Conservation (phyloP, 2,888 invertebrate species). For the Euphydryas editha region DNA sequence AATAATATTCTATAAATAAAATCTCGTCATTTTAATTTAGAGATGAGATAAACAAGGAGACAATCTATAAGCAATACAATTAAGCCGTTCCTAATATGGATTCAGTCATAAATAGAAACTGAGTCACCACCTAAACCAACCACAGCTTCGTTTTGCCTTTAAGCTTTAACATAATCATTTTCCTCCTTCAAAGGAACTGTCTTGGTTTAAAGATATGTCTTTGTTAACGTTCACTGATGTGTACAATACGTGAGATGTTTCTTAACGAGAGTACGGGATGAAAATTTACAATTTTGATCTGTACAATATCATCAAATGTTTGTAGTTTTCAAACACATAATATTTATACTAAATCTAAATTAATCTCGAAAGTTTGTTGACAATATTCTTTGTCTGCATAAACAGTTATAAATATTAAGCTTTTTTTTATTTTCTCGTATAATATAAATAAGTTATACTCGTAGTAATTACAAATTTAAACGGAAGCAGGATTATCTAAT, state of each 20-base stretch:
- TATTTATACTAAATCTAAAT: no score
- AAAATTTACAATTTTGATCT: background rate
- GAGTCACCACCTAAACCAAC: slow-evolving; percentile 20
- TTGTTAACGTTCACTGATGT: slow-evolving; percentile 30
- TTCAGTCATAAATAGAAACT: slow-evolving; percentile 24
- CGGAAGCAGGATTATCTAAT: no score
- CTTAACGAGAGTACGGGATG: background rate
- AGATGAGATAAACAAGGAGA: slow-evolving; percentile 1
- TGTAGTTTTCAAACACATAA: background rate
- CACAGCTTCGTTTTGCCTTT: slow-evolving; percentile 24
- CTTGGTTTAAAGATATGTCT: slow-evolving; percentile 21
- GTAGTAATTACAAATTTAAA: no score
- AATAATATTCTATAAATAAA: background rate
- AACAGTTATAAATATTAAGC: no score
- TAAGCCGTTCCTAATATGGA: slow-evolving; percentile 2
- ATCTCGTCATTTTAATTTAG: background rate
- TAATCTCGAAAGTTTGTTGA: no score
- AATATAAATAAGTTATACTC: no score
- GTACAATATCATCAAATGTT: background rate
- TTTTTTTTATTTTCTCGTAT: no score
- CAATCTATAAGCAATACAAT: slow-evolving; percentile 5
- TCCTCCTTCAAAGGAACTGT: slow-evolving; percentile 34
- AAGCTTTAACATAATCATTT: slow-evolving; percentile 1
- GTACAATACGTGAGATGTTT: slow-evolving; percentile 13
- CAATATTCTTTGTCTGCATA: no score